Evolutionary conservation across 2,888 invertebrate genomes (phyloP).

Genomic region (Troglohyphantes excavatus): DNA sequence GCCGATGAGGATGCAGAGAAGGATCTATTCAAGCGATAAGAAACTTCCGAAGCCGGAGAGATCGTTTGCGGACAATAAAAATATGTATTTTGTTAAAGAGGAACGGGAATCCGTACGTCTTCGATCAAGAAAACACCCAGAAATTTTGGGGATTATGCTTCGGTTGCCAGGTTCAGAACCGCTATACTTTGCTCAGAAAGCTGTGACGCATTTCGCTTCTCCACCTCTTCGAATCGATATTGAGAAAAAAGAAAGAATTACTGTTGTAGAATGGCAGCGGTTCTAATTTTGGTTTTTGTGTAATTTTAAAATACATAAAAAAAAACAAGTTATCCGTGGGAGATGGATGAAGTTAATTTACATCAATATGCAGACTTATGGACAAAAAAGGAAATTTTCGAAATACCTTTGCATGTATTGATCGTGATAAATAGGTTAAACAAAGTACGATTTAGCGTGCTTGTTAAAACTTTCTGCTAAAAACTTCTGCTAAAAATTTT

Average conservation of each 20-base stretch:
- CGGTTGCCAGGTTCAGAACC: constrained; percentile 64
- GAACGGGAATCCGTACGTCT: constrained; percentile 9
- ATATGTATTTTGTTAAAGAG: constrained; percentile 20
- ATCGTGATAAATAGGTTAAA: no score
- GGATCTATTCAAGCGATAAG: constrained; percentile 23
- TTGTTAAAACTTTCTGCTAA: no score
- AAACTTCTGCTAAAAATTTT: no score
- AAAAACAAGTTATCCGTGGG: no score
- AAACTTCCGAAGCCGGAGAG: background rate
- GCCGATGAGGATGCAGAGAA: constrained; percentile 20
- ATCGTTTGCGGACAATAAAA: constrained; percentile 28
- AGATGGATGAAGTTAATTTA: no score
- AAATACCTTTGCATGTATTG: no score
- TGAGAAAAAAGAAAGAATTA: constrained; percentile 43
- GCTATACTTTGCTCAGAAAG: constrained; percentile 44
- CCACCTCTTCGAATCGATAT: constrained; percentile 63
- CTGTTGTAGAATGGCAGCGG: constrained; percentile 32
- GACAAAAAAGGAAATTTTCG: no score
- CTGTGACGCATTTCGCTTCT: constrained; percentile 73
- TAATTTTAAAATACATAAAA: no score
- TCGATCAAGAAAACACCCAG: constrained; percentile 66
- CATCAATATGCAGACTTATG: no score
- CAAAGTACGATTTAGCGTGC: no score
- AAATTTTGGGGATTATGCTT: constrained; percentile 67
- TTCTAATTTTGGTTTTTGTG: no score